Base-by-base conservation (phyloP, 1,140 invertebrate genomes). In the Galleria mellonella region DNA sequence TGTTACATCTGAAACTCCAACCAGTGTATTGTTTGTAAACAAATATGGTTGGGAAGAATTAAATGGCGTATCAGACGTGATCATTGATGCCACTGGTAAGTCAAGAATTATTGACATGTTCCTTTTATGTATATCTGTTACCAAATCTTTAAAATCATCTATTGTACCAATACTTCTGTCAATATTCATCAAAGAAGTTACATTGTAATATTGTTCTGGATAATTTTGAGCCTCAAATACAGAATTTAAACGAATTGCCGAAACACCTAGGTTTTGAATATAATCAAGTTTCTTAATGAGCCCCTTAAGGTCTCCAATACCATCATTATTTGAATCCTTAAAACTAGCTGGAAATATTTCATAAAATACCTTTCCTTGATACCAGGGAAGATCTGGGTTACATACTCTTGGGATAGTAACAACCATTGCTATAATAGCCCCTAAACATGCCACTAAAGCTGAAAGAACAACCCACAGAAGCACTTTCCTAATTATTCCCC, bases 281-380 rank as follows among this genome's bases (percentile, higher is more conserved):
- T 95, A 94, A 47, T 92, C 90, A 6, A 93, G 70, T 54, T 91
- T 89, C 38, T 88, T 87, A 1, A 86, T 83, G 23, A 95, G 85
- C 0, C 93, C 94, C 53, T 87, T 89, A 0, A 96, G 72, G 72
- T 96, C 93, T 15, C 93, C 93, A 52, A 91, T 88, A 2, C 92
- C 92, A 72, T 94, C 91, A 51, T 91, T 90, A 61, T 92, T 89
- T 0, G 91, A 91, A 63, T 95, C 94, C 70, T 93, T 89, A 66
- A 94, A 96, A 32, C 93, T 94, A 0, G 92, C 92, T 1, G 93
- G 93, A 60, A 94, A 94, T 42, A 96, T 90, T 83, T 96, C 93
- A 66, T 96, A 96, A 60, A 95, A 91, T 1, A 94, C 85, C 40
- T 89, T 90, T 9, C 94, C 93, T 86, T 94, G 92, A 87, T 93